A percentile compares a stretch with the other conserved stretches of the same genome.
These are phyloP conservation scores for Hippoglossus stenolepis DNA, from an alignment of 2,113 vertebrate species.

Conservation along the genomic window DNA sequence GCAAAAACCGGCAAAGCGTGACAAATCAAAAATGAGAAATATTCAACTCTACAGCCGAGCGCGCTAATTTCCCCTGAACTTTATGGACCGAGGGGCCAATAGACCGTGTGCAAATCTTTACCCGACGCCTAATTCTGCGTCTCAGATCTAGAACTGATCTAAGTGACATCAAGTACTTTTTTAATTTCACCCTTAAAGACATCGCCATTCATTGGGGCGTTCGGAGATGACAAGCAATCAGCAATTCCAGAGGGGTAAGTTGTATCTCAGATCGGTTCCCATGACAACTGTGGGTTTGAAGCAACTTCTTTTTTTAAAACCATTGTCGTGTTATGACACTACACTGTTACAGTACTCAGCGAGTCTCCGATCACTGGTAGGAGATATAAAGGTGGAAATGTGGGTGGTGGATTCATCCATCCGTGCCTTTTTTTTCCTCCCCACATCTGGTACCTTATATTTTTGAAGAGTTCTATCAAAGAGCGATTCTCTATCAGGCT, in stretches of 20 bases:
- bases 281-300: constrained; percentile 77
- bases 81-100: too few species aligned
- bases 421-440: background rate
- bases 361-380: too few species aligned
- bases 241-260: constrained; percentile 41
- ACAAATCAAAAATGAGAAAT: constrained; percentile 29
- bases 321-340: constrained; percentile 26
- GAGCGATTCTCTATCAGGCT: background rate
- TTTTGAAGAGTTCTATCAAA: background rate
- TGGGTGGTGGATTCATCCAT: background rate
- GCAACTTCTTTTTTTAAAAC: constrained; percentile 58
- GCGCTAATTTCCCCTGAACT: too few species aligned
- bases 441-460: too few species aligned
- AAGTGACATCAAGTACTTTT: constrained; percentile 5
- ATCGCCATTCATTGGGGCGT: constrained; percentile 30
- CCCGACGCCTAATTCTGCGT: background rate
- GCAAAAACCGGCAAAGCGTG: constrained; percentile 12
- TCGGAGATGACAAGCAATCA: constrained; percentile 55
- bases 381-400: constrained; percentile 3
- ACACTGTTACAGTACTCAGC: background rate
- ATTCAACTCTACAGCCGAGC: too few species aligned
- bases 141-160: background rate
- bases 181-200: constrained; percentile 18
- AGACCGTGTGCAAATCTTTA: too few species aligned
- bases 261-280: constrained; percentile 72